These are phyloP conservation scores for Drosophila kohkoa DNA, from an alignment of 1,140 invertebrate species.

Conservation along the genomic window DNA sequence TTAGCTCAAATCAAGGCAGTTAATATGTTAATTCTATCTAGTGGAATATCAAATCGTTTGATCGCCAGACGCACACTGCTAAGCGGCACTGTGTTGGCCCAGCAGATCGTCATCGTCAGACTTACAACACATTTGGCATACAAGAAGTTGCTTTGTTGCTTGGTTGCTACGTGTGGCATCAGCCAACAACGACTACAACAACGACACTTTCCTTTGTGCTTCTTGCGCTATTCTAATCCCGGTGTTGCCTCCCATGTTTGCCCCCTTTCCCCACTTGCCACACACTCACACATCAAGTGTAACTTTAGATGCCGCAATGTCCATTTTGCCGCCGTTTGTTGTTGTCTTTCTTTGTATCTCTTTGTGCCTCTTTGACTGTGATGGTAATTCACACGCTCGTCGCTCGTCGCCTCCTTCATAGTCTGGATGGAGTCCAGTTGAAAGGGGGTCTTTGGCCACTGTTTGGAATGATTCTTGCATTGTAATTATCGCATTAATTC, in stretches of 20 bases:
- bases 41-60: background rate
- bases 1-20: background rate
- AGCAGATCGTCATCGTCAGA: conserved; percentile 10
- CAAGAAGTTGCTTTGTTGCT: conserved; percentile 18
- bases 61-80: background rate
- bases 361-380: conserved; percentile 18
- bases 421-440: conserved; percentile 2
- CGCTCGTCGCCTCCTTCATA: background rate
- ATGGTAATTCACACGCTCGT: conserved; percentile 51
- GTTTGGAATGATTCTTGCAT: conserved; percentile 66
- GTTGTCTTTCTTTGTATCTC: background rate
- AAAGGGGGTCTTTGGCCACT: conserved; percentile 15
- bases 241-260: background rate
- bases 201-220: conserved; percentile 28
- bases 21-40: background rate
- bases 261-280: background rate
- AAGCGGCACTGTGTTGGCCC: conserved; percentile 7
- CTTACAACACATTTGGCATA: conserved; percentile 13
- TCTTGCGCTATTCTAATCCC: conserved; percentile 42
- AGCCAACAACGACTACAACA: background rate
- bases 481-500: conserved; percentile 78
- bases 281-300: conserved; percentile 4
- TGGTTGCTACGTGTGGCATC: conserved; percentile 30
- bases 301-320: conserved; percentile 41
- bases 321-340: conserved; percentile 26